Evolutionary conservation across 1,140 invertebrate species (phyloP).

Genomic region (Drosophila quadrilineata): DNA sequence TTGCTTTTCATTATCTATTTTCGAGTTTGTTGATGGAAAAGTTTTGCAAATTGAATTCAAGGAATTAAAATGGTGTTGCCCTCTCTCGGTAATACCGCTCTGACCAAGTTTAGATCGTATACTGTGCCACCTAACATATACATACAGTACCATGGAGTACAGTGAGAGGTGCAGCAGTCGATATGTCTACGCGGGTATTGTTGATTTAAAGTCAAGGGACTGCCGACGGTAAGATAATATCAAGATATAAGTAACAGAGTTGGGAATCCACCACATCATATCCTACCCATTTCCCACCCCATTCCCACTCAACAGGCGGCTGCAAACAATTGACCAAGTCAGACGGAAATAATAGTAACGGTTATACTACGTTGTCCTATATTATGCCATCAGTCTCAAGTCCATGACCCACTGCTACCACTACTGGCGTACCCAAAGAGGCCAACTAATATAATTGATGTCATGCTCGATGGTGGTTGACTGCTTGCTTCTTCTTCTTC

Average conservation of each 20-base stretch:
- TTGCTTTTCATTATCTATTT: conserved; percentile 59
- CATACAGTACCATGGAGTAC: too few species aligned
- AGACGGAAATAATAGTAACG: conserved; percentile 9
- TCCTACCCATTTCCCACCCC: too few species aligned
- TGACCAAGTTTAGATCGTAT: conserved; percentile 32
- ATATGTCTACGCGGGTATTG: conserved; percentile 33
- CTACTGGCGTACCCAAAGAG: too few species aligned
- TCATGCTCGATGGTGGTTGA: conserved; percentile 45
- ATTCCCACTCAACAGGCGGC: background rate
- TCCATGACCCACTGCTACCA: conserved; percentile 2
- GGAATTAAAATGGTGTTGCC: background rate
- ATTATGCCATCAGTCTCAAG: conserved; percentile 19
- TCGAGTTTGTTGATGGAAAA: conserved; percentile 1
- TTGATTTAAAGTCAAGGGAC: conserved; percentile 36
- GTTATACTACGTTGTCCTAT: conserved; percentile 37
- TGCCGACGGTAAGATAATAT: conserved; percentile 42
- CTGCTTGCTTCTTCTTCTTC: too few species aligned
- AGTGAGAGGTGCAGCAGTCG: conserved; percentile 35
- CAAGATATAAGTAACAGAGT: conserved; percentile 3
- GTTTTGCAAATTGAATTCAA: background rate
- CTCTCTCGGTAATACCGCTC: conserved; percentile 6
- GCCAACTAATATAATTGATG: conserved; percentile 58
- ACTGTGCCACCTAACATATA: conserved; percentile 41
- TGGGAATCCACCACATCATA: too few species aligned
- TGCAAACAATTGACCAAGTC: conserved; percentile 2